Evolutionary conservation across 2,888 invertebrate genomes (phyloP).

Genomic region (Biston betularia): DNA sequence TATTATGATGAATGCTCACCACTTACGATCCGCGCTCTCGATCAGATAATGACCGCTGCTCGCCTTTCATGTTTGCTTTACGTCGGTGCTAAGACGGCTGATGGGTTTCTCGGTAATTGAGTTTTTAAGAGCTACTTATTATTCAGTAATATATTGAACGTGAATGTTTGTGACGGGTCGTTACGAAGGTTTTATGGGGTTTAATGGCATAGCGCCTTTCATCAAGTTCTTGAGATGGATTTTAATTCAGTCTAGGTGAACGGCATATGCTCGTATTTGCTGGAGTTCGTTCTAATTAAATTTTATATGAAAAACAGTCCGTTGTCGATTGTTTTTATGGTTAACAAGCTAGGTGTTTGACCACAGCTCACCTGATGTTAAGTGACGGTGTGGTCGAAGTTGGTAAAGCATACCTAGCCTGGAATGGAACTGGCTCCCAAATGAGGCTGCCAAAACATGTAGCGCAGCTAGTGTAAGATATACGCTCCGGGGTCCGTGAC

Average conservation of each 20-base stretch:
- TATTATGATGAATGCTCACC: constrained; percentile 80
- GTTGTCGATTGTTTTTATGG: background rate
- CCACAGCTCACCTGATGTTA: no score
- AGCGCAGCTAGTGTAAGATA: no score
- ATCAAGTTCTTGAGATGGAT: constrained; percentile 7
- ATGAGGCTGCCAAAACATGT: no score
- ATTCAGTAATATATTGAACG: constrained; percentile 32
- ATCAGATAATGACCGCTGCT: constrained; percentile 72
- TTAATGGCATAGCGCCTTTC: constrained; percentile 27
- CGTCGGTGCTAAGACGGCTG: constrained; percentile 63
- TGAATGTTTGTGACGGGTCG: constrained; percentile 25
- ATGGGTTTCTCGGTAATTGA: constrained; percentile 72
- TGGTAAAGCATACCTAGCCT: no score
- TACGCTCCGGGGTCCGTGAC: no score
- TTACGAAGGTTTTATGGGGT: constrained; percentile 29
- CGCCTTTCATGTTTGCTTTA: constrained; percentile 75
- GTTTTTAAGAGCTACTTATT: constrained; percentile 61
- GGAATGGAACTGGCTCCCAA: no score
- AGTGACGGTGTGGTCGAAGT: no score
- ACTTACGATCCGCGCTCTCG: constrained; percentile 71
- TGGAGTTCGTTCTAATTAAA: background rate
- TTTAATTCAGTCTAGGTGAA: constrained; percentile 13
- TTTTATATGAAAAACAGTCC: background rate
- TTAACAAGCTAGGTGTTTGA: no score
- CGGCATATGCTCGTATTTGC: background rate